A percentile compares a stretch with the other conserved stretches of the same genome.
phyloP scores from a whole-genome alignment of 2,888 invertebrate species.

The Ischnura elegans region DNA sequence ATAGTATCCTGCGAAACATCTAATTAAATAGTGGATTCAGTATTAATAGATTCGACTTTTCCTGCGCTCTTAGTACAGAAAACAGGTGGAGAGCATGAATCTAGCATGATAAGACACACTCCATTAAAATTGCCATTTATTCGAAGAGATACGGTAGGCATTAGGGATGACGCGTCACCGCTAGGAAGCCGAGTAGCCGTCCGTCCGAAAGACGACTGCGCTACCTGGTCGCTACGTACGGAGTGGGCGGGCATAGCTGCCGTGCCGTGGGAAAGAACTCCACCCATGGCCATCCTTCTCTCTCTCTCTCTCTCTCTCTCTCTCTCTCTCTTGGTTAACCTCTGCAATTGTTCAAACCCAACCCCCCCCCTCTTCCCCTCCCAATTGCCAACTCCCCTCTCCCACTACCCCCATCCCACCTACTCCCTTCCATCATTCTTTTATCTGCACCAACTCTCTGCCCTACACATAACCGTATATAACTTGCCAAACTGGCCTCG shows the following conservation, averaged over 20 bases:
- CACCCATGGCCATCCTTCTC: slow-evolving; percentile 53
- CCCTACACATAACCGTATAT: slow-evolving; percentile 49
- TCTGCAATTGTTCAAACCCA: slow-evolving; percentile 65
- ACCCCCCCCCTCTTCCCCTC: neutral
- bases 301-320: neutral
- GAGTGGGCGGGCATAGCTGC: slow-evolving; percentile 52
- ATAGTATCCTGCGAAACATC: too few relatives aligned
- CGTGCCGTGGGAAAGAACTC: slow-evolving; percentile 59
- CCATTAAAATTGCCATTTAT: too few relatives aligned
- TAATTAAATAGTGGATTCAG: too few relatives aligned
- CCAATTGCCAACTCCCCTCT: slow-evolving; percentile 8
- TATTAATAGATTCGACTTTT: too few relatives aligned
- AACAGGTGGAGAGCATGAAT: too few relatives aligned
- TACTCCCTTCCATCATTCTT: neutral
- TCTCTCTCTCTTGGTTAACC: slow-evolving; percentile 40
- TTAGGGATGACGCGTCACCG: neutral
- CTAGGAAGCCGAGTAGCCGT: neutral
- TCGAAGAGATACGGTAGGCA: neutral
- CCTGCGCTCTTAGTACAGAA: too few relatives aligned
- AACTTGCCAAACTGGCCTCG: slow-evolving; percentile 62
- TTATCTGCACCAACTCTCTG: slow-evolving; percentile 5
- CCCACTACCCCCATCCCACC: neutral
- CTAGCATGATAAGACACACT: too few relatives aligned
- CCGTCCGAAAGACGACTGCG: neutral
- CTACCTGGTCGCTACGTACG: slow-evolving; percentile 48